These are phyloP conservation scores for Parapsyche elsis DNA, from an alignment of 1,140 invertebrate genomes.

Conservation along the genomic window DNA sequence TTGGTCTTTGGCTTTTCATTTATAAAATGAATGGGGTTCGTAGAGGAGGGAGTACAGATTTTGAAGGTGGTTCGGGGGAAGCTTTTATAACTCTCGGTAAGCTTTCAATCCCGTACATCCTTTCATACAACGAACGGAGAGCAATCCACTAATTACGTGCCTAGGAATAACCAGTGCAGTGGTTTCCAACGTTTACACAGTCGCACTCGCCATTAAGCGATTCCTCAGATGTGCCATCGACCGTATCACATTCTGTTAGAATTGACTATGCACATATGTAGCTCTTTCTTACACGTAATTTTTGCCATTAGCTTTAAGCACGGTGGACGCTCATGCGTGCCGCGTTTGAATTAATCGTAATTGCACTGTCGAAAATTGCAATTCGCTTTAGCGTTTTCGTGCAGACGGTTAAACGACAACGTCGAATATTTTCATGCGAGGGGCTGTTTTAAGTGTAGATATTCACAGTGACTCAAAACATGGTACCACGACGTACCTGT, in stretches of 20 bases:
- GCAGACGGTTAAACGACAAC: not conserved
- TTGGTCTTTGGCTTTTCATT: slow-evolving; percentile 14
- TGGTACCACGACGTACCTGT: not conserved
- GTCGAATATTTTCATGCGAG: not conserved
- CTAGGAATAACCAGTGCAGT: not conserved
- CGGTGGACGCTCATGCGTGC: not conserved
- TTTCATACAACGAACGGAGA: slow-evolving; percentile 1
- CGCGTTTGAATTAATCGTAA: not conserved
- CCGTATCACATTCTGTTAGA: too few species aligned
- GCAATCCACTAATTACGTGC: slow-evolving; percentile 26
- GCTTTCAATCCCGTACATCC: slow-evolving; percentile 12
- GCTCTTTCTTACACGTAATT: too few species aligned
- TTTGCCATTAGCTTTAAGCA: too few species aligned
- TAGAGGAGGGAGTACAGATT: not conserved
- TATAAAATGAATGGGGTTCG: not conserved
- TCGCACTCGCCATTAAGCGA: too few species aligned
- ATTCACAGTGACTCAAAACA: not conserved
- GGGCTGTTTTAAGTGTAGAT: too few species aligned
- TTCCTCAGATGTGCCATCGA: too few species aligned
- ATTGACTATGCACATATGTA: too few species aligned
- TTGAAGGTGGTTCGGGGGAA: not conserved
- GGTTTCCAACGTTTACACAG: slow-evolving; percentile 1
- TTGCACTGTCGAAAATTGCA: not conserved
- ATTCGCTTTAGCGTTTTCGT: not conserved
- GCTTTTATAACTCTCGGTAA: slow-evolving; percentile 10